Percentiles rank a stretch among this genome's conserved stretches.
These are phyloP conservation scores for Bovichtus variegatus DNA, from an alignment of 2,797 vertebrate genomes.

Conservation along the genomic window DNA sequence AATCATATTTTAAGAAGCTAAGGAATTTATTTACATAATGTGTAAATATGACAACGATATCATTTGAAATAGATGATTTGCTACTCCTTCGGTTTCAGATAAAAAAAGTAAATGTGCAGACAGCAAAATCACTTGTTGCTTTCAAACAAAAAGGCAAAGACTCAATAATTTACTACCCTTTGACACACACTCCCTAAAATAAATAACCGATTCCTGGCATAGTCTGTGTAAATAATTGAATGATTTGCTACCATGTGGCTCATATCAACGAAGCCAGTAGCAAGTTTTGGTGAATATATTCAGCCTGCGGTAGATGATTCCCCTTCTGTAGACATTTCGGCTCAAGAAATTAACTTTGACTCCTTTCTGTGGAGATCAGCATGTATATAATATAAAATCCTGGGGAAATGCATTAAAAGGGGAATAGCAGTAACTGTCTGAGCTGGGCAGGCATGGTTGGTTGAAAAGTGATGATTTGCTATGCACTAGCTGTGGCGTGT, in stretches of 20 bases:
- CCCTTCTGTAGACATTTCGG: slow-evolving; percentile 47
- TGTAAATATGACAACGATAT: too few species aligned
- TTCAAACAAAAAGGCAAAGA: background rate
- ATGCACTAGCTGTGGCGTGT: slow-evolving; percentile 59
- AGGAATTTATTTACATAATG: background rate
- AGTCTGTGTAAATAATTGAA: slow-evolving; percentile 44
- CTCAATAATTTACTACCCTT: slow-evolving; percentile 13
- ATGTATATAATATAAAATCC: slow-evolving; percentile 64
- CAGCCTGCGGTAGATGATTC: slow-evolving; percentile 31
- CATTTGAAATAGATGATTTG: background rate
- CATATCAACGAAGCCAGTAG: slow-evolving; percentile 41
- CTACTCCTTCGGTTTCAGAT: background rate
- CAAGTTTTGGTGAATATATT: slow-evolving; percentile 35
- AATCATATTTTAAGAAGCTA: too few species aligned
- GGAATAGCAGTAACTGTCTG: slow-evolving; percentile 45
- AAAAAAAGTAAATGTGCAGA: background rate
- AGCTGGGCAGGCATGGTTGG: slow-evolving; percentile 35
- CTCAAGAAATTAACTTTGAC: slow-evolving; percentile 55
- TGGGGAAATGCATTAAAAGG: slow-evolving; percentile 64
- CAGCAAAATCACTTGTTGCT: slow-evolving; percentile 13
- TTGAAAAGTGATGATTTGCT: slow-evolving; percentile 72
- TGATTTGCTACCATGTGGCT: slow-evolving; percentile 44
- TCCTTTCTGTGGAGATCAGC: slow-evolving; percentile 61
- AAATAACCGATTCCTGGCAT: slow-evolving; percentile 6
- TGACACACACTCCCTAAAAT: slow-evolving; percentile 16